Percentiles rank a stretch among this genome's conserved stretches.
These are phyloP conservation scores for Tridacna crocea DNA, from an alignment of 2,888 invertebrate species.

Conservation along the genomic window DNA sequence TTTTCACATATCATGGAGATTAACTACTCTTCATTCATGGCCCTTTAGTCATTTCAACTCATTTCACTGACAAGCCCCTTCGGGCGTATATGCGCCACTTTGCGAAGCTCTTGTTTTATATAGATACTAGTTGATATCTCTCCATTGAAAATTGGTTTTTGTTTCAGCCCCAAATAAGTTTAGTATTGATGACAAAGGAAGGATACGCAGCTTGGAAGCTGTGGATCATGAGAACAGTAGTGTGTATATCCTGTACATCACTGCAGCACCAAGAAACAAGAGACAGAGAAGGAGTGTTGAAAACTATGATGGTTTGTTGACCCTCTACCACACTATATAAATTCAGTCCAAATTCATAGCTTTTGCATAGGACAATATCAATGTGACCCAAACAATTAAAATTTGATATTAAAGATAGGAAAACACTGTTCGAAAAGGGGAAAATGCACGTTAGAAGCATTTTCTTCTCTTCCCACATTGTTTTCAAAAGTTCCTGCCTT, in stretches of 20 bases:
- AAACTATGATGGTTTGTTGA: neutral
- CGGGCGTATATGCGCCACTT: no score
- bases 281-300: constrained; percentile 11
- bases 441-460: neutral
- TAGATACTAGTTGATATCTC: no score
- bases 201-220: constrained; percentile 30
- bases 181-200: constrained; percentile 19
- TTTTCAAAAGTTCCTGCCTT: neutral
- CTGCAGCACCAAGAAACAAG: constrained; percentile 26
- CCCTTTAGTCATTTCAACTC: no score
- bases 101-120: no score
- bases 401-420: neutral
- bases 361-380: neutral
- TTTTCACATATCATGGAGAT: no score
- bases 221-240: constrained; percentile 41
- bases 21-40: no score
- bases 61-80: no score
- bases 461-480: no score
- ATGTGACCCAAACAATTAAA: neutral
- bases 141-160: neutral
- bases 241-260: constrained; percentile 36
- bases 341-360: neutral
- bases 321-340: neutral
- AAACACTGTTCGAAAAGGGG: neutral
- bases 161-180: constrained; percentile 12